Base-by-base conservation (phyloP, 2,888 invertebrate species). In the Steinernema scapterisci region DNA sequence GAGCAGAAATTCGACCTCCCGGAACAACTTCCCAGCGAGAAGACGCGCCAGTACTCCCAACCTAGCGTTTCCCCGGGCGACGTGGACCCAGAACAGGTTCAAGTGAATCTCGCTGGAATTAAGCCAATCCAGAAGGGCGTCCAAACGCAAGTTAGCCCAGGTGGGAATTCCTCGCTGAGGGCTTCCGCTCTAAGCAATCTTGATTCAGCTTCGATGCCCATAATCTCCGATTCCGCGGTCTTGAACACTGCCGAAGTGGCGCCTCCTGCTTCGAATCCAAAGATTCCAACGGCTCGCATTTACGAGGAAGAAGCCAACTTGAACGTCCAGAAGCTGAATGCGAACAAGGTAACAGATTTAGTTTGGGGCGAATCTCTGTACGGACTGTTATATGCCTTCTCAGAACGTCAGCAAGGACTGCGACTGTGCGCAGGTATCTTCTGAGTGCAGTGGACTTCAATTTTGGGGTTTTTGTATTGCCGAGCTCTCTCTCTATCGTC, bases 1-100 rank as follows among this genome's bases (percentile, higher is more conserved):
- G 71, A 76, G 75, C 48, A 46, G 51, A 76, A 70, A 6, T 76
- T 76, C 45, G 75, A 76, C 19, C 71, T 76, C 9, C 76, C 76
- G 7, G 71, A 76, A 7, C 71, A 76, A 11, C 52, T 76, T 52
- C 76, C 76, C 11, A 45, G 54, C 27, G 75, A 71, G 48, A 38
- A 44, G 13, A 31, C 19, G 19, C 73, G 25, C 25, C 23, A 63
- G 3, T 38, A 31, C 16, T 25, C 19, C 48, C 48, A 16, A 16
- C 16, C 13, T 3, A 48, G 19, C 48, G 48, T 48, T 1, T 27
- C 63, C 2, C 63, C 63, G 16, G 11, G 19, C 5, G 63, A 63
- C 31, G 63, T 25, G 16, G 63, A 63, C 19, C 63, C 63, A 11
- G 63, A 63, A 27, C 63, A 63, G 63, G 63, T 63, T 2, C 63